These are phyloP conservation scores for Pogonocherus hispidulus DNA, from an alignment of 2,888 invertebrate species.

Conservation along the genomic window DNA sequence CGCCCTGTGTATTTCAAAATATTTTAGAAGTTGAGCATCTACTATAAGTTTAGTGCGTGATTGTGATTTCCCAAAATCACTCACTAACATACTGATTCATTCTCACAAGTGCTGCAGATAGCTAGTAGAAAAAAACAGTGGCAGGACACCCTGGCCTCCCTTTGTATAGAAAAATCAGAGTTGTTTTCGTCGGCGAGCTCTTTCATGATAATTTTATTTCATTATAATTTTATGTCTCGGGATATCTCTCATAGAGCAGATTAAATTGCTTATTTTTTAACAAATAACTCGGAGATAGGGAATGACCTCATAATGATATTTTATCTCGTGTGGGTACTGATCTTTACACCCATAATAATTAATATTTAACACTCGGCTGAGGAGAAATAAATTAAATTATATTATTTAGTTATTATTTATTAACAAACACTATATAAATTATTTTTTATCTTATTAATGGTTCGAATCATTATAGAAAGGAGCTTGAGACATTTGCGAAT, in stretches of 20 bases:
- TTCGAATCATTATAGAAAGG: constrained; percentile 12
- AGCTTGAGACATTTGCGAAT: background rate
- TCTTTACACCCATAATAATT: constrained; percentile 61
- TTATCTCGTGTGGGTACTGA: constrained; percentile 46
- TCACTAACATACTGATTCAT: too few relatives aligned
- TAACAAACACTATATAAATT: constrained; percentile 31
- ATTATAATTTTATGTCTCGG: background rate
- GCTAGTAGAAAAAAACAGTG: too few relatives aligned
- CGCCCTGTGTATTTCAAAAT: too few relatives aligned
- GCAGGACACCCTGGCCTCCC: too few relatives aligned
- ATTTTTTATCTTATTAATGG: constrained; percentile 23
- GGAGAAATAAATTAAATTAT: constrained; percentile 29
- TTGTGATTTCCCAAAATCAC: too few relatives aligned
- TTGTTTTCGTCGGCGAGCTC: constrained; percentile 35
- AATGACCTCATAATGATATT: constrained; percentile 43
- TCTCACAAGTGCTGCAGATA: too few relatives aligned
- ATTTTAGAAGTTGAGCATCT: too few relatives aligned
- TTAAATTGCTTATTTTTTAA: constrained; percentile 23
- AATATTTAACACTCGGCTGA: constrained; percentile 57
- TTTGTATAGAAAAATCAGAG: background rate
- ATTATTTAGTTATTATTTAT: constrained; percentile 32
- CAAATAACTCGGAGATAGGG: constrained; percentile 23
- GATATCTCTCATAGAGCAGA: constrained; percentile 1
- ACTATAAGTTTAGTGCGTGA: too few relatives aligned
- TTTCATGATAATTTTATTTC: constrained; percentile 29